Evolutionary conservation across 1,140 invertebrate genomes (phyloP).

Genomic region (Ips nitidus): DNA sequence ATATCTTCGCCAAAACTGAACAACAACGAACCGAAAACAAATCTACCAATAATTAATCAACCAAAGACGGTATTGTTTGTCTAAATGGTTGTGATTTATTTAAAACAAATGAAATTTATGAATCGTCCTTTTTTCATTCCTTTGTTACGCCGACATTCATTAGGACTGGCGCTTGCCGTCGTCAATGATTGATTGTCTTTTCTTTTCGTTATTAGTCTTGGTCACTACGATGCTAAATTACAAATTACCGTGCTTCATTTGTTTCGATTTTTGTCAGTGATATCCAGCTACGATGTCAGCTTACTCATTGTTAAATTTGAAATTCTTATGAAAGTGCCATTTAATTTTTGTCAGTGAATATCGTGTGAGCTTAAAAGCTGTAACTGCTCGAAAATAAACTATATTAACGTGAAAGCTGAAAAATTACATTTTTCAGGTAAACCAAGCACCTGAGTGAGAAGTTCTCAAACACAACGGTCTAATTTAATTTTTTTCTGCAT

Average conservation of each 20-base stretch:
- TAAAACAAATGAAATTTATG: conserved; percentile 48
- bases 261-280: conserved; percentile 15
- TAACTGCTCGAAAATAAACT: too few species aligned
- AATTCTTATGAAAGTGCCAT: too few species aligned
- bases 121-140: conserved; percentile 44
- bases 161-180: conserved; percentile 44
- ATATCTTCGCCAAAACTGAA: not conserved
- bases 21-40: conserved; percentile 13
- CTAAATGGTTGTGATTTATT: conserved; percentile 44
- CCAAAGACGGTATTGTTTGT: conserved; percentile 40
- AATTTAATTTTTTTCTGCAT: too few species aligned
- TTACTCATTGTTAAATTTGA: too few species aligned
- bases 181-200: conserved; percentile 43
- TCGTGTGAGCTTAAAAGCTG: too few species aligned
- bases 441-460: too few species aligned
- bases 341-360: too few species aligned
- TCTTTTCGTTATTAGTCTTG: conserved; percentile 37
- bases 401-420: too few species aligned
- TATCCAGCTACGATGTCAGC: not conserved
- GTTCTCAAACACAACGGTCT: too few species aligned
- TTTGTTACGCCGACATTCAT: conserved; percentile 47
- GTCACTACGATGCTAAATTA: conserved; percentile 32
- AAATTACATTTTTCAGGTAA: too few species aligned
- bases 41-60: conserved; percentile 18
- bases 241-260: conserved; percentile 32